Percentiles rank a stretch among this genome's conserved stretches.
These are phyloP conservation scores for Ptilonorhynchus violaceus DNA, from an alignment of 2,113 vertebrate genomes.

Conservation along the genomic window DNA sequence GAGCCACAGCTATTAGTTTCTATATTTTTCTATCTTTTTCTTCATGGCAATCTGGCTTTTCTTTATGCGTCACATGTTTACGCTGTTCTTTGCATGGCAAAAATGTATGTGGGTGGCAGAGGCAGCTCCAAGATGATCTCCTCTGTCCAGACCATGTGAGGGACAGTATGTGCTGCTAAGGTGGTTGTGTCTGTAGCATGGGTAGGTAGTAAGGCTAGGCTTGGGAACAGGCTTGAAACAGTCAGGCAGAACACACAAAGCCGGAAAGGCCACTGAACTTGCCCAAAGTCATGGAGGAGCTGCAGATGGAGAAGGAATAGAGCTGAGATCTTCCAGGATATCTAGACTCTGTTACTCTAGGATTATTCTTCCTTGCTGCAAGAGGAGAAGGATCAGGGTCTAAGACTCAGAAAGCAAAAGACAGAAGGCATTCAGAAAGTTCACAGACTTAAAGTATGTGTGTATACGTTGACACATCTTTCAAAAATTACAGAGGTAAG, in stretches of 20 bases:
- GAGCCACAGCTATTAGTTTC: not conserved
- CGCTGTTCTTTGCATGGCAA: not conserved
- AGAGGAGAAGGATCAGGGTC: not conserved
- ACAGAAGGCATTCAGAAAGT: not conserved
- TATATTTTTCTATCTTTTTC: not conserved
- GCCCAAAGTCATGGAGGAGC: not conserved
- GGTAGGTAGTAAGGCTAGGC: not conserved
- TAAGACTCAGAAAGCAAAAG: not conserved
- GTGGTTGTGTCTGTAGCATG: not conserved
- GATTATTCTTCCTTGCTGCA: not conserved
- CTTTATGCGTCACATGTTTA: not conserved
- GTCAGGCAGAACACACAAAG: not conserved
- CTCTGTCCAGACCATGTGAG: not conserved
- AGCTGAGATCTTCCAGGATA: not conserved
- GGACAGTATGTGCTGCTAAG: rapidly evolving
- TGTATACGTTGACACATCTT: not conserved
- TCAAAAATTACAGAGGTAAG: not conserved
- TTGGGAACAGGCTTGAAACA: not conserved
- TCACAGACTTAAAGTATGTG: not conserved
- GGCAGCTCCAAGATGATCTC: not conserved
- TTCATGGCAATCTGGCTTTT: not conserved
- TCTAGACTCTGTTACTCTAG: not conserved
- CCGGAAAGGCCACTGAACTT: not conserved
- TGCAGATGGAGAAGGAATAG: not conserved
- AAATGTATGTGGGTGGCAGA: not conserved